Evolutionary conservation across 2,113 vertebrate species (phyloP).

Genomic region (Isurus oxyrinchus): DNA sequence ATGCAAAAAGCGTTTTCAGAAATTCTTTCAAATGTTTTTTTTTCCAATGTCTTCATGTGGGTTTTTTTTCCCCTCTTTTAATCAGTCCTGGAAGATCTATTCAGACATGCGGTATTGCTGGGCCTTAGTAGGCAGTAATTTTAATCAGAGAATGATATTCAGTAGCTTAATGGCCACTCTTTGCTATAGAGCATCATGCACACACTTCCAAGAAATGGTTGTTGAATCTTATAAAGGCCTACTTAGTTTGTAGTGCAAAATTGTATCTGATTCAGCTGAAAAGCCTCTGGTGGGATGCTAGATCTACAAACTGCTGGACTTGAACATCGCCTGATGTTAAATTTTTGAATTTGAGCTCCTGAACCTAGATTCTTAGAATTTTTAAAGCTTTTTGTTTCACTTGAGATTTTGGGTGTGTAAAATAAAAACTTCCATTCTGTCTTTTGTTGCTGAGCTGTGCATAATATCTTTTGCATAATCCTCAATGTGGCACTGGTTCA

Average conservation of each 20-base stretch:
- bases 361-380: neutral
- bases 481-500: neutral
- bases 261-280: neutral
- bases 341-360: neutral
- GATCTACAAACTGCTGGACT: neutral
- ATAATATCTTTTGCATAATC: neutral
- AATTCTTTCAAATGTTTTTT: neutral
- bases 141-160: neutral
- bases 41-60: neutral
- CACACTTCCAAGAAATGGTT: neutral
- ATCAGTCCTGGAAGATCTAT: neutral
- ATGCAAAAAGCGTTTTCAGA: neutral
- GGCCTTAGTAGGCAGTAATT: neutral
- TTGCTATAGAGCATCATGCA: neutral
- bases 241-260: neutral
- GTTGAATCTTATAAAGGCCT: neutral
- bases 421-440: neutral
- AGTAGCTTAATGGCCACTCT: neutral
- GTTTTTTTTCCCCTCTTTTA: neutral
- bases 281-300: neutral
- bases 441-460: neutral
- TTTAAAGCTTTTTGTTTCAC: neutral
- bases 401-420: neutral
- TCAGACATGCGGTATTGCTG: neutral
- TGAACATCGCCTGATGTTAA: neutral